A percentile compares a stretch with the other conserved stretches of the same genome.
These are phyloP conservation scores for Amazona guildingii DNA, from an alignment of 2,113 vertebrate species.

Conservation along the genomic window DNA sequence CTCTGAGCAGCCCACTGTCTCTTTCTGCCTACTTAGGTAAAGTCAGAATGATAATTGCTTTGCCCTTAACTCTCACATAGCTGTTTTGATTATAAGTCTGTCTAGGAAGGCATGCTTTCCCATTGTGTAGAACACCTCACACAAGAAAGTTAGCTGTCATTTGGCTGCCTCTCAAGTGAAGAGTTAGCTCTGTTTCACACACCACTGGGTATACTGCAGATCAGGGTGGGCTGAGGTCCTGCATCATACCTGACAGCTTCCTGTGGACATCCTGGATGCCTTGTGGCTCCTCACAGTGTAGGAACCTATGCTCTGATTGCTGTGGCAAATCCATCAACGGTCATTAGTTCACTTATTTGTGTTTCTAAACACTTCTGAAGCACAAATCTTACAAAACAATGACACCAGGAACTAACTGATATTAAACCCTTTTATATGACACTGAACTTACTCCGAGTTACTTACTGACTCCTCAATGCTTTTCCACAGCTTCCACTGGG, in stretches of 20 bases:
- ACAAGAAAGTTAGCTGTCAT: background rate
- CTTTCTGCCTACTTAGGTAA: background rate
- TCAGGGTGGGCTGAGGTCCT: background rate
- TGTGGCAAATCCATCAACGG: background rate
- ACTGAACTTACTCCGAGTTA: background rate
- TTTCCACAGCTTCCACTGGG: background rate
- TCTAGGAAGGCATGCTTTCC: background rate
- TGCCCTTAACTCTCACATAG: background rate
- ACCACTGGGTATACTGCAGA: background rate
- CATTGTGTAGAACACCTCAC: background rate
- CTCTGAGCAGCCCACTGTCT: background rate
- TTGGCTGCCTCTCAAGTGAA: background rate
- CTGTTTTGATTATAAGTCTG: background rate
- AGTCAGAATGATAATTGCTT: background rate
- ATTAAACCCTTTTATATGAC: background rate
- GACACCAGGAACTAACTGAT: background rate
- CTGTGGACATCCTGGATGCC: background rate
- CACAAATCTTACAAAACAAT: background rate
- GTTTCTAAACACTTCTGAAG: background rate
- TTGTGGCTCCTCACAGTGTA: background rate
- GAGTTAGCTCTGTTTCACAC: background rate
- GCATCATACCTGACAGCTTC: background rate
- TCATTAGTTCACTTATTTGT: background rate
- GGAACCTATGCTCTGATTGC: accelerated
- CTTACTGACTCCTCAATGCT: background rate